Evolutionary conservation across 2,888 invertebrate genomes (phyloP).

Genomic region (Hecatera dysodea): DNA sequence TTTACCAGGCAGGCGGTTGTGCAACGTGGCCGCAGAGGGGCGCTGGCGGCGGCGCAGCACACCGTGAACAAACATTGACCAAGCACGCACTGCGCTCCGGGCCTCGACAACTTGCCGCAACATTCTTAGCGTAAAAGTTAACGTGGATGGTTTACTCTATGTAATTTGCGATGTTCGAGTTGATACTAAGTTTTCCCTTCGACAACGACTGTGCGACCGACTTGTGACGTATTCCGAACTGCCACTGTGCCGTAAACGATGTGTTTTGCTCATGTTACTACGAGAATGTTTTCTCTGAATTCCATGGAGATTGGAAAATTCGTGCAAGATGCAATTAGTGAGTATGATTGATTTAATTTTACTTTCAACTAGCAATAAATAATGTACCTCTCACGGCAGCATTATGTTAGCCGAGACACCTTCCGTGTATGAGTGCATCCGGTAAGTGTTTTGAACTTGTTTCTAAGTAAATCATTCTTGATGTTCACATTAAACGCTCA

Average conservation of each 20-base stretch:
- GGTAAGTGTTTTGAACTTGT: slow-evolving; percentile 56
- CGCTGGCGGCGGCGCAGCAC: slow-evolving; percentile 77
- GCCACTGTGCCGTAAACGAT: slow-evolving; percentile 77
- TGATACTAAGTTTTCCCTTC: slow-evolving; percentile 80
- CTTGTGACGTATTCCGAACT: slow-evolving; percentile 77
- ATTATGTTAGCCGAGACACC: slow-evolving; percentile 34
- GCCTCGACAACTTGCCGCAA: slow-evolving; percentile 87
- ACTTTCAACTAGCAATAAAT: slow-evolving; percentile 65
- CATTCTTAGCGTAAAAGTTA: slow-evolving; percentile 91
- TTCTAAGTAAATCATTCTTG: slow-evolving; percentile 42
- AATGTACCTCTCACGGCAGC: slow-evolving; percentile 30
- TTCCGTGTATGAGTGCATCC: slow-evolving; percentile 52
- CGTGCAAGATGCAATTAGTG: slow-evolving; percentile 82
- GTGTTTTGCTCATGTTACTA: slow-evolving; percentile 78
- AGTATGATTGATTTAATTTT: slow-evolving; percentile 76
- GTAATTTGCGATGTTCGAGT: slow-evolving; percentile 89
- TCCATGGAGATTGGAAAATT: slow-evolving; percentile 77
- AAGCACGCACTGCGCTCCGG: slow-evolving; percentile 84
- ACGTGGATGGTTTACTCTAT: slow-evolving; percentile 90
- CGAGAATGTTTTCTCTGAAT: slow-evolving; percentile 73
- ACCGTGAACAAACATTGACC: slow-evolving; percentile 88
- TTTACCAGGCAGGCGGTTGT: slow-evolving; percentile 70
- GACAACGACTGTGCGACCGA: slow-evolving; percentile 83
- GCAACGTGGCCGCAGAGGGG: slow-evolving; percentile 78
- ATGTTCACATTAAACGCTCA: slow-evolving; percentile 36